Conservation (phyloP, 2,113 vertebrate species). For the Dipodomys spectabilis region DNA sequence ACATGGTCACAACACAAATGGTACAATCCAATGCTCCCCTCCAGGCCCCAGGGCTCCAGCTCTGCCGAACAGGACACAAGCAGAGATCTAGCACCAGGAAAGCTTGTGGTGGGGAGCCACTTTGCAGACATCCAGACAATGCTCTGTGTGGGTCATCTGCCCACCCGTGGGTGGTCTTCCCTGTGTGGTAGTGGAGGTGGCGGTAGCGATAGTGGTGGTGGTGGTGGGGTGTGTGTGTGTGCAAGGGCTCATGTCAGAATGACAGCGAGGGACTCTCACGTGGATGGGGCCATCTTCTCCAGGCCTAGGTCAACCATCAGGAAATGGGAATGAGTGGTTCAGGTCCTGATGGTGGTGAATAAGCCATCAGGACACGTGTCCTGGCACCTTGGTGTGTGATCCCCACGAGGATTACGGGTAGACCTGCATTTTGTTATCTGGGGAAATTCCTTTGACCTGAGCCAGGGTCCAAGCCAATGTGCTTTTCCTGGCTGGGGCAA, state of each 20-base stretch:
- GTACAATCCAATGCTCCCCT: too few species aligned
- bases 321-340: neutral
- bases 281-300: too few species aligned
- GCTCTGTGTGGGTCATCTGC: too few species aligned
- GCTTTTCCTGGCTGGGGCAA: neutral
- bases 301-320: neutral
- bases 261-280: neutral
- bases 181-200: neutral
- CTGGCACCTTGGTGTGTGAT: fast-evolving
- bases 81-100: neutral
- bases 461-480: neutral
- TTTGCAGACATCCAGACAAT: neutral
- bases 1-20: neutral
- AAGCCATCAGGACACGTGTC: fast-evolving
- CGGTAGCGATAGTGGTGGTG: too few species aligned
- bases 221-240: fast-evolving
- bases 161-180: neutral
- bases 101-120: neutral
- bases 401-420: neutral
- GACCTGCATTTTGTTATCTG: neutral
- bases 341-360: neutral
- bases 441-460: neutral
- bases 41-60: neutral
- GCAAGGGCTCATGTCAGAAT: neutral
- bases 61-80: neutral